Conservation (phyloP, 2,888 invertebrate species). For the Acrobasis suavella region DNA sequence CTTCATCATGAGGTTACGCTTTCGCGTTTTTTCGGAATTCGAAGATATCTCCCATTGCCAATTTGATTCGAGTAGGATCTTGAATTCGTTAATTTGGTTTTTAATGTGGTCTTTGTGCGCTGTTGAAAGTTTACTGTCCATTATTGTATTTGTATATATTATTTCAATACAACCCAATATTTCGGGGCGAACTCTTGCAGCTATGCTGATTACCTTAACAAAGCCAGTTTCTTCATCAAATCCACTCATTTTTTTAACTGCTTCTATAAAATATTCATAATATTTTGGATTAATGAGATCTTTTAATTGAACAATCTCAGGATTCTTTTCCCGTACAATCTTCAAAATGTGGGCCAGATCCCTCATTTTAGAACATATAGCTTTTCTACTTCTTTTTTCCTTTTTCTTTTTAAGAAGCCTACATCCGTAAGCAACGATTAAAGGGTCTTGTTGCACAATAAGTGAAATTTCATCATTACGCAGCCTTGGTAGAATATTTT, state of each 20-base stretch:
- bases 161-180: slow-evolving; percentile 28
- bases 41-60: slow-evolving; percentile 30
- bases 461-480: neutral
- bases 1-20: slow-evolving; percentile 23
- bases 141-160: slow-evolving; percentile 23
- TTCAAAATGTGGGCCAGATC: neutral
- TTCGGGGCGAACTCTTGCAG: slow-evolving; percentile 25
- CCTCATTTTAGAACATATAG: neutral
- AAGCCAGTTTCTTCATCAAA: slow-evolving; percentile 29
- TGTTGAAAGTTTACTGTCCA: slow-evolving; percentile 8
- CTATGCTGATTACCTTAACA: slow-evolving; percentile 27
- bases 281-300: slow-evolving; percentile 24
- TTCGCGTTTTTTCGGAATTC: slow-evolving; percentile 29
- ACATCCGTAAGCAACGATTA: neutral
- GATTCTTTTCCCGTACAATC: neutral
- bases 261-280: slow-evolving; percentile 26
- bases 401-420: neutral
- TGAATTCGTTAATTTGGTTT: slow-evolving; percentile 19
- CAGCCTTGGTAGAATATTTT: neutral
- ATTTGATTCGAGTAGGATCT: slow-evolving; percentile 24
- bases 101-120: too few species aligned
- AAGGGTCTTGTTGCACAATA: neutral
- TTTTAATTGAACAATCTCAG: neutral
- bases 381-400: neutral
- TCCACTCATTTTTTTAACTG: slow-evolving; percentile 29